These are phyloP conservation scores for Salticus scenicus DNA, from an alignment of 2,888 invertebrate species.

Conservation along the genomic window DNA sequence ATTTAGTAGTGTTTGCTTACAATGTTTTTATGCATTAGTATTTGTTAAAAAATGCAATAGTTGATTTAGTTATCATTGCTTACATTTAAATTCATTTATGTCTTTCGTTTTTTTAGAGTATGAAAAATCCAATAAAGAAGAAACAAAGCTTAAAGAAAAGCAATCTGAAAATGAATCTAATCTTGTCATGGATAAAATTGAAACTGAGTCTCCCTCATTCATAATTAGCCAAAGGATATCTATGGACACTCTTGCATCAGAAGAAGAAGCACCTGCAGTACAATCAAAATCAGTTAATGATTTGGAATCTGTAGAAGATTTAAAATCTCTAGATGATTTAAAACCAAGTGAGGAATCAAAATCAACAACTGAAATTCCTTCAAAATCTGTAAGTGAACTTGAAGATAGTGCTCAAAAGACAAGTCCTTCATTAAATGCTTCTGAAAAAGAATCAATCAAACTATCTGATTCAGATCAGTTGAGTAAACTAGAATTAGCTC, in stretches of 20 bases:
- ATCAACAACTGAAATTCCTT: too few species aligned
- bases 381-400: background rate
- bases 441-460: background rate
- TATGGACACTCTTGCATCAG: background rate
- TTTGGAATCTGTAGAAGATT: too few species aligned
- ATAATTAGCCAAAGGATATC: background rate
- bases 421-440: background rate
- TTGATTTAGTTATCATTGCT: too few species aligned
- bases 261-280: background rate
- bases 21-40: too few species aligned
- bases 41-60: too few species aligned
- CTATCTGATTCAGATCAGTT: conserved; percentile 24
- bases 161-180: background rate
- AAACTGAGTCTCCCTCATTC: background rate
- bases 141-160: background rate
- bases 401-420: background rate
- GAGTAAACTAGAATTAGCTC: conserved; percentile 44
- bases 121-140: background rate
- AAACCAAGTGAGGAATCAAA: too few species aligned
- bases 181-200: background rate
- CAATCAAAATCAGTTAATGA: too few species aligned
- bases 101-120: background rate
- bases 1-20: too few species aligned
- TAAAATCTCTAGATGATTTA: too few species aligned
- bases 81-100: background rate